Evolutionary conservation across 2,113 vertebrate species (phyloP).

Genomic region (Petroica traversi): DNA sequence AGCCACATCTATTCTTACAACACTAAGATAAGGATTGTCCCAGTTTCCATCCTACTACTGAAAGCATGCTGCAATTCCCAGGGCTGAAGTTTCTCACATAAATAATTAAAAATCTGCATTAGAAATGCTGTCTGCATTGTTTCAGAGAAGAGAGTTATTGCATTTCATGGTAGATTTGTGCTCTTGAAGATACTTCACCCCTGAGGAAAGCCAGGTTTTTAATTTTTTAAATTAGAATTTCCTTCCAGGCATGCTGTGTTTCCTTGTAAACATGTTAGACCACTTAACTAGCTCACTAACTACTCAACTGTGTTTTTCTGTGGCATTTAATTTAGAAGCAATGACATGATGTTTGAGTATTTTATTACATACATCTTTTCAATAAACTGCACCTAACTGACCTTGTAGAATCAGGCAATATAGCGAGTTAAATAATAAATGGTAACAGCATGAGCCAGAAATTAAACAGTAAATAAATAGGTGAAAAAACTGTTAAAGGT

Average conservation of each 20-base stretch:
- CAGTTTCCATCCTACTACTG: not conserved
- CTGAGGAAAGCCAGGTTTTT: conserved; percentile 16
- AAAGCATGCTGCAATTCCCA: not conserved
- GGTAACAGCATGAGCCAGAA: not conserved
- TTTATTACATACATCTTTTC: not conserved
- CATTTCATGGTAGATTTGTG: conserved; percentile 12
- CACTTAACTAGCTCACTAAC: not conserved
- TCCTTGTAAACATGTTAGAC: conserved; percentile 8
- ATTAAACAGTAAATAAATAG: not conserved
- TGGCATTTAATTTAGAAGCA: not conserved
- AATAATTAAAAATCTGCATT: conserved; percentile 14
- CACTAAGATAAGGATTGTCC: not conserved
- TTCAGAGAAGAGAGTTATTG: not conserved
- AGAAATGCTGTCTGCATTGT: not conserved
- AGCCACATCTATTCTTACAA: not conserved
- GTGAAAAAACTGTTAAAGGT: not conserved
- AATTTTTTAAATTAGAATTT: conserved; percentile 32
- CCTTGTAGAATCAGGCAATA: not conserved
- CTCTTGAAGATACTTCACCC: not conserved
- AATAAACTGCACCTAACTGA: not conserved
- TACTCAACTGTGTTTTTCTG: not conserved
- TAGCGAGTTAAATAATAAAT: conserved; percentile 2
- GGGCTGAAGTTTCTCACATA: not conserved
- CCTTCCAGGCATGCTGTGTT: not conserved
- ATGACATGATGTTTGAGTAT: not conserved